Percentiles rank a stretch among this genome's conserved stretches.
phyloP scores from a whole-genome alignment of 2,888 invertebrate genomes.

The Xestia sexstrigata region DNA sequence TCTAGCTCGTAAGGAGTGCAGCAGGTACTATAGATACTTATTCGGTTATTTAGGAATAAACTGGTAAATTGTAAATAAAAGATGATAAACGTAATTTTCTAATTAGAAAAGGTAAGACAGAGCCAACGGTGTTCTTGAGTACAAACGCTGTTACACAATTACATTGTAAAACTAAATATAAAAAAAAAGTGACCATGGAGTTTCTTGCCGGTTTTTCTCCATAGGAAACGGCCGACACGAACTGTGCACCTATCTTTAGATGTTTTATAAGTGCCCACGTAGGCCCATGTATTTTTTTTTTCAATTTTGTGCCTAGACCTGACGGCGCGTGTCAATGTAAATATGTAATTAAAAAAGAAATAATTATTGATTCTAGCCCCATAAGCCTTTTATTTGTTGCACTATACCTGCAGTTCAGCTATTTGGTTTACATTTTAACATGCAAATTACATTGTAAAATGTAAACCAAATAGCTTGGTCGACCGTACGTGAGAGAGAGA shows the following conservation, averaged over 20 bases:
- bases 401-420: neutral
- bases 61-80: neutral
- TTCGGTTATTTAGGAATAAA: neutral
- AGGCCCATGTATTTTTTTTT: too few species aligned
- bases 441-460: too few species aligned
- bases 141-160: neutral
- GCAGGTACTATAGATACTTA: neutral
- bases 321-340: too few species aligned
- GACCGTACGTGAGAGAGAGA: too few species aligned
- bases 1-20: constrained; percentile 36
- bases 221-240: neutral
- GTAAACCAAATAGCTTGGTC: too few species aligned
- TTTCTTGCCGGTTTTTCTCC: neutral
- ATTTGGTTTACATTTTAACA: too few species aligned
- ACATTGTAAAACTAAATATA: neutral
- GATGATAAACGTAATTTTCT: neutral
- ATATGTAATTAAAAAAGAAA: neutral
- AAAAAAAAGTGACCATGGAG: too few species aligned
- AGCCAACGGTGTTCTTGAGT: neutral
- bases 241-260: too few species aligned
- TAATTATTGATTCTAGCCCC: neutral
- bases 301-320: neutral
- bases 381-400: neutral
- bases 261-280: too few species aligned
- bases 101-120: neutral